Percentiles rank a stretch among this genome's conserved stretches.
Conservation (phyloP, 2,113 vertebrate species). For the Dasypus novemcinctus region DNA sequence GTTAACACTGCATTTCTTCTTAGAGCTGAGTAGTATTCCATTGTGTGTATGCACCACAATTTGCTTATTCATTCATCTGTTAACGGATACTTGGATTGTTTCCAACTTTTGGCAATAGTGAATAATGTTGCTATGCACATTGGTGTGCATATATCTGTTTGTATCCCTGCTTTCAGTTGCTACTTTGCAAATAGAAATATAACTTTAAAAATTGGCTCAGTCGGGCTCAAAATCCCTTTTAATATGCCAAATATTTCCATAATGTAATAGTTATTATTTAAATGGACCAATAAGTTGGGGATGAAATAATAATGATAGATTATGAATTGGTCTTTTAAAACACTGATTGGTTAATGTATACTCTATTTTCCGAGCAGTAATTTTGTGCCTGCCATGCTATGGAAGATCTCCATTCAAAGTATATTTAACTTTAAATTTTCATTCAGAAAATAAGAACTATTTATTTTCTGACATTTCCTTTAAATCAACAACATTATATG, state of each 20-base stretch:
- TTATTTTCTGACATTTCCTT: background rate
- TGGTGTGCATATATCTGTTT: too few relatives aligned
- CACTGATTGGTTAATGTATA: background rate
- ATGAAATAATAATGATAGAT: background rate
- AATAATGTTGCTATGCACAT: too few relatives aligned
- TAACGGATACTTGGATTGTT: too few relatives aligned
- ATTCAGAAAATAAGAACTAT: background rate
- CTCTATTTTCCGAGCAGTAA: background rate
- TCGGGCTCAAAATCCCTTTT: background rate
- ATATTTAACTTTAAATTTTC: background rate
- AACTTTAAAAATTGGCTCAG: background rate
- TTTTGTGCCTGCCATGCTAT: background rate
- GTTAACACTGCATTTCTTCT: too few relatives aligned
- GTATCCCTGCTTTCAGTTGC: background rate
- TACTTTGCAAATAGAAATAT: background rate
- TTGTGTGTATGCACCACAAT: too few relatives aligned
- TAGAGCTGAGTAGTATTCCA: too few relatives aligned
- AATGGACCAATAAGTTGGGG: background rate
- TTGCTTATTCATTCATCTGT: too few relatives aligned
- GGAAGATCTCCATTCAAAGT: background rate
- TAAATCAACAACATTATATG: background rate
- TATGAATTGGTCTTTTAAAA: background rate
- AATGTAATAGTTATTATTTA: background rate
- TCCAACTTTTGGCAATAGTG: too few relatives aligned
- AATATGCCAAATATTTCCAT: background rate